phyloP scores from a whole-genome alignment of 2,888 invertebrate species.

The Synergus itoensis region DNA sequence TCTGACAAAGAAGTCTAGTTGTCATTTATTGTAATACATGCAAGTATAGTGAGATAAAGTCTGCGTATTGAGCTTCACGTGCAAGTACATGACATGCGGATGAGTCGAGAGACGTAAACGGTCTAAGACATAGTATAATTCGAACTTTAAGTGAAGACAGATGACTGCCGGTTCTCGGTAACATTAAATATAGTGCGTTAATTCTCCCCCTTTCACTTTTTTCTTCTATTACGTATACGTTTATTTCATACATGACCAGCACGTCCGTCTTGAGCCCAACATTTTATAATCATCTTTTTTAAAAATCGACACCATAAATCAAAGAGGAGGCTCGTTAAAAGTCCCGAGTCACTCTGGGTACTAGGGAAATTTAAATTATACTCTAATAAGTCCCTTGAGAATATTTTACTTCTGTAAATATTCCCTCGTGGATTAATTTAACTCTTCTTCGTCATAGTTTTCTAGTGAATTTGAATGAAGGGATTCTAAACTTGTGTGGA shows the following conservation, averaged over 20 bases:
- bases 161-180: slow-evolving; percentile 43
- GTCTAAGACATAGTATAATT: slow-evolving; percentile 38
- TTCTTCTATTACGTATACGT: slow-evolving; percentile 31
- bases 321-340: not conserved
- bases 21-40: not conserved
- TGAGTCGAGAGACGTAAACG: slow-evolving; percentile 11
- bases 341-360: not conserved
- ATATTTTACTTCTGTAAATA: not conserved
- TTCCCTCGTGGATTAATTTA: not conserved
- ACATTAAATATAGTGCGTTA: slow-evolving; percentile 39
- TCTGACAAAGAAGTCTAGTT: too few relatives aligned
- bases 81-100: slow-evolving; percentile 34
- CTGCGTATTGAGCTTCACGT: slow-evolving; percentile 27
- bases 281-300: slow-evolving; percentile 10
- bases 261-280: slow-evolving; percentile 12
- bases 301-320: slow-evolving; percentile 29
- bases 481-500: not conserved
- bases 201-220: slow-evolving; percentile 32
- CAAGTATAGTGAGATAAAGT: slow-evolving; percentile 36
- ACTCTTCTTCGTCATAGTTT: not conserved
- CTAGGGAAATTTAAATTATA: not conserved
- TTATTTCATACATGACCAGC: slow-evolving; percentile 28
- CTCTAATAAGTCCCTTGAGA: not conserved
- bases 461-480: too few relatives aligned
- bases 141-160: slow-evolving; percentile 44